Evolutionary conservation across 2,113 vertebrate genomes (phyloP), one percentile per base, ranked within the genome.

Genomic region (Pelobates fuscus): DNA sequence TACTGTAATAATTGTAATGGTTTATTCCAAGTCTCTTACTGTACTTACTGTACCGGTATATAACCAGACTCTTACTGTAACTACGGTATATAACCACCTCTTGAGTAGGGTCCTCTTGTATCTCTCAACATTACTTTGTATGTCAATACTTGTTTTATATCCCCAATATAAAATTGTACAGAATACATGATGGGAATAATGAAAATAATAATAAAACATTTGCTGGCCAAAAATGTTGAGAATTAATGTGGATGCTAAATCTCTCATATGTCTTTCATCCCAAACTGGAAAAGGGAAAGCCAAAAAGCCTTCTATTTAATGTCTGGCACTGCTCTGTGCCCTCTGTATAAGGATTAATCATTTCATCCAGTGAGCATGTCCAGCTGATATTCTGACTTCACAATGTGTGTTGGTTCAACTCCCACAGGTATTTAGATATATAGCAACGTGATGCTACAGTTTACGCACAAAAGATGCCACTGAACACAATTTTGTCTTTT

Each of bases 391-490:
- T 55, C 6, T 55, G 52, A 23, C 52, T 20, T 55, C 20, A 55
- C 52, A 23, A 21, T 55, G 20, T 23, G n/a, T 55, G n/a, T 23
- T 23, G 52, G 52, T 55, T 21, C 20, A 55, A n/a, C 15, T 21
- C 6, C 18, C 17, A 10, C 11, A 1, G 5, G n/a, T 55, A 7
- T 55, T 55, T 55, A 55, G 52, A 5, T 55, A 55, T 11, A 23
- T 17, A 55, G 11, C 52, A 55, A 55, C 21, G 52, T 23, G 20
- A 20, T 55, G 8, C 21, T 55, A 21, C 52, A 23, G 52, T 55
- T 20, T 55, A 23, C 21, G 52, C 52, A 55, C 52, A 55, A 55
- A 55, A 23, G 52, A 55, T 55, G 52, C 52, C n/a, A 55, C 52
- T 5, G 4, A 14, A 55, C 52, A 21, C 52, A 55, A 23, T 23